These are phyloP conservation scores for Creontiades dilutus DNA, from an alignment of 2,888 invertebrate genomes.

Conservation along the genomic window DNA sequence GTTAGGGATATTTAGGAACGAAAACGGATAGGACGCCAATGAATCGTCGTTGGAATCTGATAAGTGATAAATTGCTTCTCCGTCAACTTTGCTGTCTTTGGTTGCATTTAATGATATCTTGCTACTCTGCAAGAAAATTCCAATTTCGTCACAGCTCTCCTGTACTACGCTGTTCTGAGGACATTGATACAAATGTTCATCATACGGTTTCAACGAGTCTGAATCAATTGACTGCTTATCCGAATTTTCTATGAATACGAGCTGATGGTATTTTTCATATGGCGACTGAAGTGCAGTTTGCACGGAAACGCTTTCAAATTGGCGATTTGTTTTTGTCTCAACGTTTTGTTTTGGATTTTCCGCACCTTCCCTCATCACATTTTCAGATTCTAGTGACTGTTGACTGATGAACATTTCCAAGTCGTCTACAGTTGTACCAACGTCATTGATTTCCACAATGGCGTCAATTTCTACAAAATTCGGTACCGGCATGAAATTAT, in stretches of 20 bases:
- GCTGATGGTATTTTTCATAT: background rate
- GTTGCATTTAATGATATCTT: background rate
- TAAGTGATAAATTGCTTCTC: background rate
- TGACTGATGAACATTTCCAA: constrained; percentile 36
- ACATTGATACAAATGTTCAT: background rate
- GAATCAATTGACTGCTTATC: background rate
- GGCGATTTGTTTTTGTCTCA: background rate
- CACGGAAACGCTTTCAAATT: background rate
- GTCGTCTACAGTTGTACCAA: constrained; percentile 59
- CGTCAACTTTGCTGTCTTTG: background rate
- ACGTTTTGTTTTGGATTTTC: background rate
- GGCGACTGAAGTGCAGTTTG: background rate
- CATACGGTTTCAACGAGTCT: background rate
- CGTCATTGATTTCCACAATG: constrained; percentile 58
- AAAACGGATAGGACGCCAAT: constrained; percentile 35
- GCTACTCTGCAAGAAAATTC: background rate
- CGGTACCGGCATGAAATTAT: background rate
- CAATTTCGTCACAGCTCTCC: background rate
- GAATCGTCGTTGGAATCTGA: constrained; percentile 33
- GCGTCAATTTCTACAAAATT: constrained; percentile 1
- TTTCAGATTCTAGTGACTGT: background rate
- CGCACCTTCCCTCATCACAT: background rate
- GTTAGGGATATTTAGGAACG: background rate
- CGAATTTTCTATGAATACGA: background rate
- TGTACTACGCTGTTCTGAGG: background rate